phyloP scores from a whole-genome alignment of 2,888 invertebrate genomes.

The Diadromus collaris region DNA sequence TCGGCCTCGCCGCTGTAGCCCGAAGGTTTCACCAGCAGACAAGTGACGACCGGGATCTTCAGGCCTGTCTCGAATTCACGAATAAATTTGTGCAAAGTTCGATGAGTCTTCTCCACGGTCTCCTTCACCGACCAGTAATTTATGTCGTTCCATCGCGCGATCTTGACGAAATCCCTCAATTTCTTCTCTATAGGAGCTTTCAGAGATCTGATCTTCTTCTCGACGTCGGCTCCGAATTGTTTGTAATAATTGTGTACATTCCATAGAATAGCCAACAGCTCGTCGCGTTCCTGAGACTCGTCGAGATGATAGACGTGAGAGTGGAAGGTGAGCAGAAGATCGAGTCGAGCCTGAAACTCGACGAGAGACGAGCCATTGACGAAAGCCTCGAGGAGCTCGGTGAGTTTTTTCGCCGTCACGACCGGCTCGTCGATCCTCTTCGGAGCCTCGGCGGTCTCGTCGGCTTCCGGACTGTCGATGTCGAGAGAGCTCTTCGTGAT shows the following conservation, averaged over 20 bases:
- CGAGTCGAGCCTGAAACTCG: slow-evolving; percentile 90
- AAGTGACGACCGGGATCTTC: slow-evolving; percentile 70
- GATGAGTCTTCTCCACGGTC: slow-evolving; percentile 93
- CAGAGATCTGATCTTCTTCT: slow-evolving; percentile 84
- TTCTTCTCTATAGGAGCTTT: slow-evolving; percentile 94
- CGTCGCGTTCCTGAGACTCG: slow-evolving; percentile 76
- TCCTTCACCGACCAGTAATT: slow-evolving; percentile 97
- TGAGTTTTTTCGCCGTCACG: slow-evolving; percentile 78
- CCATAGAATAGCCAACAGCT: slow-evolving; percentile 87
- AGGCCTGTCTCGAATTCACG: slow-evolving; percentile 89
- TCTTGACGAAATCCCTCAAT: slow-evolving; percentile 95
- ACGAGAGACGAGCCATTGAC: slow-evolving; percentile 92
- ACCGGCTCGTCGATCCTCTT: slow-evolving; percentile 70
- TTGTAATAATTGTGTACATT: slow-evolving; percentile 92
- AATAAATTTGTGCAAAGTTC: slow-evolving; percentile 92
- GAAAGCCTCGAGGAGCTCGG: slow-evolving; percentile 88
- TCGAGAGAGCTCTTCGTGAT: slow-evolving; percentile 69
- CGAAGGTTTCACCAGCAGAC: slow-evolving; percentile 77
- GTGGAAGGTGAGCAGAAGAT: slow-evolving; percentile 90
- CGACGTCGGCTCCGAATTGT: slow-evolving; percentile 88
- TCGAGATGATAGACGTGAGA: slow-evolving; percentile 87
- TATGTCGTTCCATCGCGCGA: slow-evolving; percentile 96
- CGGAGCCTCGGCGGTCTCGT: slow-evolving; percentile 65
- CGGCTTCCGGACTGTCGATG: slow-evolving; percentile 66
- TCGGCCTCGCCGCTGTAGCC: slow-evolving; percentile 75